Base-by-base conservation (phyloP, 2,113 vertebrate species). In the Sorex araneus region DNA sequence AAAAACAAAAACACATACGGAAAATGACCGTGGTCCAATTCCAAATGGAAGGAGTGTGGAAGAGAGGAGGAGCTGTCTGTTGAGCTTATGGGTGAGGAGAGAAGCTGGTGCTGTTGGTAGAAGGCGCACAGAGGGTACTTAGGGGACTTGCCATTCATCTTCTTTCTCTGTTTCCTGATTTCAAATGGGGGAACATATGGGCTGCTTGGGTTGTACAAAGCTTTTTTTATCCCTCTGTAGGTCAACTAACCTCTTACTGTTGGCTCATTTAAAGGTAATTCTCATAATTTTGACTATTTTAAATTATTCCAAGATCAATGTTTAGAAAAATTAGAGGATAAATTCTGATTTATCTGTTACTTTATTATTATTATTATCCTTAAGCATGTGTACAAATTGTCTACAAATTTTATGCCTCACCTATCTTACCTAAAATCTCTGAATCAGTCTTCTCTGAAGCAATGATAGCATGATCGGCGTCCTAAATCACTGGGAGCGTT, bases 1-100 rank as follows among this genome's bases (percentile, higher is more conserved):
- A 80, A 92, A 94, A 90, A 95, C 70, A 93, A 93, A 91, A 94
- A 77, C n/a, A 84, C 27, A 43, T 77, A 94, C 87, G 60, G 93
- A 88, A 91, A 69, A 73, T 83, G 69, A 45, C 47, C 45, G 7
- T 34, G 19, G 66, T 64, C 12, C 12, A 57, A 88, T 80, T 43
- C 40, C 10, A 47, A 77, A 74, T 75, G 32, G 40, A 86, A 84
- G 25, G 21, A 43, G 3, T 4, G 0, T n/a, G 1, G 36, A 30
- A 8, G 28, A 21, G 36, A 34, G 21, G 34, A 32, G 63, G 66
- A 13, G 2, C 21, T 79, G 32, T 60, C 36, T 77, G n/a, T 79
- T 91, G 27, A 84, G 11, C 27, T 69, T 43, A 21, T 84, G 34
- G 30, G 47, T 69, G 30, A 8, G 6, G 43, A 3, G 78, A 66